Conservation (phyloP, 2,797 vertebrate genomes). For the Spinus pinus region DNA sequence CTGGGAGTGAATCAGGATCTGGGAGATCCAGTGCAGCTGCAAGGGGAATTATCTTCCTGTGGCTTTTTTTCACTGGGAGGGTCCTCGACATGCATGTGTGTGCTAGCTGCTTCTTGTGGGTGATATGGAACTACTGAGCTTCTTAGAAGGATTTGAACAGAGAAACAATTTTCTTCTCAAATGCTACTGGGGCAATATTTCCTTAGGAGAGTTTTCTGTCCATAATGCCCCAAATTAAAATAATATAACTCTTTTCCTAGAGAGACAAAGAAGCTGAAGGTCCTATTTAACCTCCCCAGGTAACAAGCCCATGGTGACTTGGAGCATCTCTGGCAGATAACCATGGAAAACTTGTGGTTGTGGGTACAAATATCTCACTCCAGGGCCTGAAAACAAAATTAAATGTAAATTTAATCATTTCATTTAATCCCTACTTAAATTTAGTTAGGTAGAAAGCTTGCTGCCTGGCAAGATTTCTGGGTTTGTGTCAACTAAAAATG, state of each 20-base stretch:
- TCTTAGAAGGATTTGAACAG: not conserved
- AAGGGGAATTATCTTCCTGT: not conserved
- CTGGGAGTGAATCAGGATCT: too few species aligned
- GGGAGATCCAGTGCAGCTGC: not conserved
- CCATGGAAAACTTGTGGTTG: not conserved
- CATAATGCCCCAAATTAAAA: not conserved
- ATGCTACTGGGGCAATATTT: fast-evolving
- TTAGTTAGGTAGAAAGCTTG: not conserved
- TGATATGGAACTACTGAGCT: not conserved
- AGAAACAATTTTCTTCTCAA: not conserved
- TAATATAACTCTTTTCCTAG: not conserved
- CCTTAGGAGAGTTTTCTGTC: not conserved
- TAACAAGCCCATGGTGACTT: not conserved
- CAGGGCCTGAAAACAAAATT: not conserved
- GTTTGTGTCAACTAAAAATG: not conserved
- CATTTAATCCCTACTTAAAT: not conserved
- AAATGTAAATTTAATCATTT: not conserved
- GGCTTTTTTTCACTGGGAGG: not conserved
- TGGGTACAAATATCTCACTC: not conserved
- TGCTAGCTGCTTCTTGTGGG: not conserved
- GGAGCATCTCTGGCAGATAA: not conserved
- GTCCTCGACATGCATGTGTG: not conserved
- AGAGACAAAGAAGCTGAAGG: not conserved
- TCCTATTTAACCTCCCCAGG: not conserved
- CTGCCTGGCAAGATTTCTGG: not conserved